Base-by-base conservation (phyloP, 2,797 vertebrate genomes). In the Trichosurus vulpecula region DNA sequence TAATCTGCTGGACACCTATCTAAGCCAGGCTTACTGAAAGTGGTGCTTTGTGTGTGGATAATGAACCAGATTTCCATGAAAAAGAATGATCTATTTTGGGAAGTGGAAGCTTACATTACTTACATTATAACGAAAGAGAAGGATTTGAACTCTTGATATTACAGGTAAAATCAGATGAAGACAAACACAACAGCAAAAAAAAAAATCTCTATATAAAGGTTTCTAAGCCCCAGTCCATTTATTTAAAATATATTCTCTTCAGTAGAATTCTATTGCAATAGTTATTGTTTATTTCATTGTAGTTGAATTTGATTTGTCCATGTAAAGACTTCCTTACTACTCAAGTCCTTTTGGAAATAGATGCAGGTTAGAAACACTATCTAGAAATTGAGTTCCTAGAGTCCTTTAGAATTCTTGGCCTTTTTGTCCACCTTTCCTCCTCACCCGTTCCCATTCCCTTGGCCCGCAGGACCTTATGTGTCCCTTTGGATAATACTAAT, bases 301-400 rank as follows among this genome's bases (percentile, higher is more conserved):
- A 52, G 30, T 87, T 90, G 95, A 90, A 81, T 93, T 56, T 97
- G 91, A 92, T 92, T 92, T 87, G 22, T 74, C 66, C 8, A 9
- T 81, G 19, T 41, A 81, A 81, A 81, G 19, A 47, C n/a, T 74
- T 41, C 61, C 61, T 66, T 66, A 35, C 35, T 51, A 19, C 4
- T 53, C 4, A 52, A 52, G 4, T 92, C 12, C 91, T 74, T 27
- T 29, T 55, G 4, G 35, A 47, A 51, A 61, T 8, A 12, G 74
- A 31, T 52, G 4, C 41, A 57, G 19, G 25, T 56, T 56, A 3
- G 90, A 81, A 12, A 89, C 61, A 61, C 13, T 51, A 0, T 41
- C 1, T 53, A 61, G 90, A 66, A 87, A 27, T 25, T 74, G 52
- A 90, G 8, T 58, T 96, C 89, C 57, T 87, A 0, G 87, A 56